Conservation (phyloP, 2,797 vertebrate genomes). For the Mallotus villosus region DNA sequence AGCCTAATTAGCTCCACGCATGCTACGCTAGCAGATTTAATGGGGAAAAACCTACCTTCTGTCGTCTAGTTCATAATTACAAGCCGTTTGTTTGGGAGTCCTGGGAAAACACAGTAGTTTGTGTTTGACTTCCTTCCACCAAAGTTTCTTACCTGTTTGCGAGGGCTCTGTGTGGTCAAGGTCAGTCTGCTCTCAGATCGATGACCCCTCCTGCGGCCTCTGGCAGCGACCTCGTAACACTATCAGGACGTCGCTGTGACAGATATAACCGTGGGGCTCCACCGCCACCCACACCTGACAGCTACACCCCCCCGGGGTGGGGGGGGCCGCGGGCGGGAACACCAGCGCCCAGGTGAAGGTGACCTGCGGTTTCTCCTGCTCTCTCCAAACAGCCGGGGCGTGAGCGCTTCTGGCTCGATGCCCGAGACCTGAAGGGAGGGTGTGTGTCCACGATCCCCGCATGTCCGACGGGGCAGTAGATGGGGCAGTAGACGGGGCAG, state of each 20-base stretch:
- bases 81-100: neutral
- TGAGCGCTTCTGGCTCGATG: neutral
- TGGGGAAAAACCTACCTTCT: neutral
- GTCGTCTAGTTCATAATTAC: neutral
- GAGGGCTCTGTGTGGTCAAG: neutral
- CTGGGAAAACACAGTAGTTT: neutral
- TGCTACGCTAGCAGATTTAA: neutral
- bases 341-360: neutral
- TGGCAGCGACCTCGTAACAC: constrained; percentile 7
- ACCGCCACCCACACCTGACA: neutral
- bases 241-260: constrained; percentile 1
- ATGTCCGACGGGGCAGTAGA: no score
- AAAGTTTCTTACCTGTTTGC: neutral
- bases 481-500: no score
- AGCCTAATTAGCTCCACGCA: constrained; percentile 1
- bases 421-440: neutral
- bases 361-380: neutral
- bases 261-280: neutral
- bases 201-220: constrained; percentile 15
- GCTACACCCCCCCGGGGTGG: constrained; percentile 1
- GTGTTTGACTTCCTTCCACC: neutral
- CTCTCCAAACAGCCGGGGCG: no score
- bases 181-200: constrained; percentile 27
- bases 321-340: neutral
- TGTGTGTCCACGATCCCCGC: no score